Conservation (phyloP, 2,888 invertebrate genomes). For the Ochropacha duplaris region DNA sequence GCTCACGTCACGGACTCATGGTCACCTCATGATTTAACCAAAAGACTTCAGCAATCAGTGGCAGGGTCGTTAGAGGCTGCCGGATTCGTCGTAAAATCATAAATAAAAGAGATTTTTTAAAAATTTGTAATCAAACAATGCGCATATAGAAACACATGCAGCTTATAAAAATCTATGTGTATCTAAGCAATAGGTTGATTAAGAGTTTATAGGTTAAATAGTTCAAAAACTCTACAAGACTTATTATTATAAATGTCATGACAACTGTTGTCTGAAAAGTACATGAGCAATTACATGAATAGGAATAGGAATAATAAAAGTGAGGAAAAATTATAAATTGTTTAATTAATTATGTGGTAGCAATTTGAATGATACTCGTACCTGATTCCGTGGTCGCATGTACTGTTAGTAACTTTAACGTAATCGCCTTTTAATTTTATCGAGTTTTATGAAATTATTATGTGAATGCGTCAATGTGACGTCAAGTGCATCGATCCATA, state of each 20-base stretch:
- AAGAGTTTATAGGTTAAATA: too few species aligned
- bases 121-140: too few species aligned
- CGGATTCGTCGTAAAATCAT: too few species aligned
- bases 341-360: too few species aligned
- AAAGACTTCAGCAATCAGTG: not conserved
- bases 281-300: too few species aligned
- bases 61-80: constrained; percentile 19
- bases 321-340: not conserved
- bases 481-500: constrained; percentile 42
- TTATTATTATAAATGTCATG: too few species aligned
- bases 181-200: too few species aligned
- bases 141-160: too few species aligned
- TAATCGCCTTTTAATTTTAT: constrained; percentile 7
- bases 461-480: constrained; percentile 37
- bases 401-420: not conserved
- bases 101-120: too few species aligned
- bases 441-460: constrained; percentile 13
- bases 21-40: constrained; percentile 13
- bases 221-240: too few species aligned
- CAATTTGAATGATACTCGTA: not conserved
- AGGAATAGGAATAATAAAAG: not conserved
- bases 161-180: too few species aligned
- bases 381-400: not conserved
- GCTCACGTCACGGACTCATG: constrained; percentile 43
- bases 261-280: too few species aligned